Base-by-base conservation (phyloP, 2,113 vertebrate species). In the Neopipo cinnamomea region DNA sequence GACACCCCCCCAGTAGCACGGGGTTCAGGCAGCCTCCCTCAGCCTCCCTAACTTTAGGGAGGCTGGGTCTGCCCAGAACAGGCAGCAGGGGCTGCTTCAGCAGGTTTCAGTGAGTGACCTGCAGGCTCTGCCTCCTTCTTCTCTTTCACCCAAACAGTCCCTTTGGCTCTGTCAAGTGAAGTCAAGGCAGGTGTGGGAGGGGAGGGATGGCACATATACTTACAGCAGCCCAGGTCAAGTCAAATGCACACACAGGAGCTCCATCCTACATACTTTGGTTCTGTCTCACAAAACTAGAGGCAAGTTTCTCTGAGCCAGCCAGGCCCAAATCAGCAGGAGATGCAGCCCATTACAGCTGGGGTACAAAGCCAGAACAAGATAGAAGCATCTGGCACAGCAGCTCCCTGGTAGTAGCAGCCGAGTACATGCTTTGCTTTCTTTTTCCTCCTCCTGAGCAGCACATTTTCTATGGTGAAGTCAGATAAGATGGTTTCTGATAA, bases 41-140 rank as follows among this genome's bases (percentile, higher is more conserved):
- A n/a, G n/a, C n/a, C n/a, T n/a, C n/a, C n/a, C n/a, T n/a, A 47
- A 20, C 50, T 77, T 18, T 11, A 66, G 41, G 22, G 53, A 14
- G 50, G 31, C 37, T 0, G 0, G 39, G 7, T 1, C 30, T 33
- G 66, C 28, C 42, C 20, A 2, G 41, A 42, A 9, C 5, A 35
- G 50, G 56, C 19, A 21, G 61, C 27, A 19, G 46, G 11, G 35
- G 37, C 56, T 41, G 76, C 31, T 44, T 9, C 7, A 30, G 62
- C 52, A 56, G 52, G n/a, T 18, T 7, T 22, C 2, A 22, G 23
- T 3, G 35, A 12, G 7, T n/a, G 39, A 58, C 7, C 55, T 24
- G 39, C 35, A 9, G 70, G 53, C 35, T 23, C n/a, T 71, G 81
- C 62, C 46, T 19, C 42, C 50, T 19, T 41, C 39, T 10, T 11